These are phyloP conservation scores for Lycodopsis pacificus DNA, from an alignment of 2,797 vertebrate species.

Conservation along the genomic window DNA sequence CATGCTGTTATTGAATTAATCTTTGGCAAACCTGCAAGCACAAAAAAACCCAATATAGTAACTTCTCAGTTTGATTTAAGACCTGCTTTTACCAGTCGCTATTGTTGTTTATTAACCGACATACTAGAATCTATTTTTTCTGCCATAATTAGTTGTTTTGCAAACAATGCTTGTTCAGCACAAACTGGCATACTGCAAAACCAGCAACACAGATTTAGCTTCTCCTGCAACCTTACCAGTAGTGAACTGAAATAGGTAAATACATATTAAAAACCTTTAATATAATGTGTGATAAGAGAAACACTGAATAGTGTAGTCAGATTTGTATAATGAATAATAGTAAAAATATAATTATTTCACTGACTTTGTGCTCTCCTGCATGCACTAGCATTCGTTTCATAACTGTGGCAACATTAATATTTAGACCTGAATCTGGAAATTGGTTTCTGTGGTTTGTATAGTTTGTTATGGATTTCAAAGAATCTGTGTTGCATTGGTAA, in stretches of 20 bases:
- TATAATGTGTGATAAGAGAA: too few relatives aligned
- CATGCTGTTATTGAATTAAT: background rate
- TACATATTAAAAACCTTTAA: too few relatives aligned
- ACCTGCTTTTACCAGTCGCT: background rate
- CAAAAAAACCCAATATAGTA: background rate
- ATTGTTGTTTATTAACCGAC: background rate
- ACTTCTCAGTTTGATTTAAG: background rate
- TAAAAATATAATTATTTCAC: too few relatives aligned
- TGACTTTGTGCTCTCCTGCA: too few relatives aligned
- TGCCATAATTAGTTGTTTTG: background rate
- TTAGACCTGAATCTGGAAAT: background rate
- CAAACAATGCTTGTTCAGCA: background rate
- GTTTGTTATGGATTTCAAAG: background rate
- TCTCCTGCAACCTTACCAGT: background rate
- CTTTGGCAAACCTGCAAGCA: background rate
- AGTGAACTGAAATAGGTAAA: too few relatives aligned
- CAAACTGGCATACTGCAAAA: background rate
- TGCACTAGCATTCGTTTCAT: background rate
- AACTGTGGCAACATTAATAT: background rate
- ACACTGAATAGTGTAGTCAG: too few relatives aligned
- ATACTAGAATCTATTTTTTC: background rate
- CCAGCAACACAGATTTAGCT: background rate
- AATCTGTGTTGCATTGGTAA: background rate
- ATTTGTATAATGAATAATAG: too few relatives aligned
- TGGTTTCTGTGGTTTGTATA: too few relatives aligned